Conservation (phyloP, 2,888 invertebrate genomes). For the Rambutsinella grinnellia region DNA sequence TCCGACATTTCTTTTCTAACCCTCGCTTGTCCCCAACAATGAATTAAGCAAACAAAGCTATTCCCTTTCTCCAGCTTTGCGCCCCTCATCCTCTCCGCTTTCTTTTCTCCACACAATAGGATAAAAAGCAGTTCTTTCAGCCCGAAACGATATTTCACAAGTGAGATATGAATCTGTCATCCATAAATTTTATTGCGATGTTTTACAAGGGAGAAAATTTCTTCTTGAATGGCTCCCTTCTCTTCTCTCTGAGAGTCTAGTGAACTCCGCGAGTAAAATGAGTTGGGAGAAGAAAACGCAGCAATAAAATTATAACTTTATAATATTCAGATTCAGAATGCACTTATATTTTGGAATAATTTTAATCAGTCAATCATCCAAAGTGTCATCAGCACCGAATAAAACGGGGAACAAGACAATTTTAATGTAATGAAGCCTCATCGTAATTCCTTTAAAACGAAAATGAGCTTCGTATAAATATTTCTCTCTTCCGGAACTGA, state of each 20-base stretch:
- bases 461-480: background rate
- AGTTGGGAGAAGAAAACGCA: constrained; percentile 32
- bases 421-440: too few species aligned
- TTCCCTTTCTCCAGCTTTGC: constrained; percentile 20
- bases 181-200: constrained; percentile 56
- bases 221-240: constrained; percentile 37
- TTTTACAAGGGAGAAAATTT: constrained; percentile 46
- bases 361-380: too few species aligned
- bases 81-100: background rate
- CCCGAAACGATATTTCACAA: constrained; percentile 53
- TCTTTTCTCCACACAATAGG: background rate
- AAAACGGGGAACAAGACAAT: too few species aligned
- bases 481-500: background rate
- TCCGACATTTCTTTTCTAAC: constrained; percentile 31
- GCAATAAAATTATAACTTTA: background rate
- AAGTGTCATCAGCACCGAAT: too few species aligned
- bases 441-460: background rate
- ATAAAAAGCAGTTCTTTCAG: constrained; percentile 47
- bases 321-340: constrained; percentile 19
- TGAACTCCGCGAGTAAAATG: constrained; percentile 42
- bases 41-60: constrained; percentile 37
- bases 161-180: constrained; percentile 54
- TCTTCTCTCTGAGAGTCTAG: too few species aligned
- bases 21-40: constrained; percentile 27
- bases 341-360: too few species aligned